Evolutionary conservation across 2,797 vertebrate species (phyloP), one percentile per base, ranked within the genome.

Genomic region (Esox lucius): DNA sequence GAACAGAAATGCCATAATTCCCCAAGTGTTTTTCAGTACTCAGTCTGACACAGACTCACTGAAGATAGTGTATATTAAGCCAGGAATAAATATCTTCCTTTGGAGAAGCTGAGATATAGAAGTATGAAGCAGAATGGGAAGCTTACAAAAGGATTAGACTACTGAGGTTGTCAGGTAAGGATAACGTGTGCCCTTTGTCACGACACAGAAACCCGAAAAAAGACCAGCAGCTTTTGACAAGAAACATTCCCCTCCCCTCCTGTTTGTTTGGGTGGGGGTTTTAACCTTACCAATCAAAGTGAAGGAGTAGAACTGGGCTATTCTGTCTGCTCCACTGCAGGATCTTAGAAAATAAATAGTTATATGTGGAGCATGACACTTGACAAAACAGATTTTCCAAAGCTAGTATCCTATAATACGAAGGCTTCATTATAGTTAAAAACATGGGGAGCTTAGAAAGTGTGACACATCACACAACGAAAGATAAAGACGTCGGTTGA

Each of bases 131-230:
- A 76, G 83, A 82, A 75, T 77, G 72, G 22, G 77, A 31, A 75
- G 81, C 84, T 85, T 73, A 35, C 72, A 78, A 81, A 33, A 80
- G 87, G 2, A 87, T 90, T 83, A 90, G 74, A 83, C 83, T 78
- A 66, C 84, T 80, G 78, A 77, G 73, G 82, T 56, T 75, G 68
- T 75, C 81, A 80, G 72, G 79, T 78, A 74, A 84, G 62, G 80
- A 82, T 80, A 86, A 78, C 81, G 76, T 80, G 83, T 82, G 75
- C 72, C 77, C 70, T 48, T 75, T 78, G 81, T 62, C 80, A 76
- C 51, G 61, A 3, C 80, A 71, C 79, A 24, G 75, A 49, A 86
- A 85, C 80, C 83, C 84, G 82, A 59, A 53, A 71, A 33, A 35
- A 62, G 53, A 46, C 7, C 46, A 70, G n/a, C 19, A n/a, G 8